phyloP scores from a whole-genome alignment of 2,113 vertebrate genomes.

The Nerophis ophidion region DNA sequence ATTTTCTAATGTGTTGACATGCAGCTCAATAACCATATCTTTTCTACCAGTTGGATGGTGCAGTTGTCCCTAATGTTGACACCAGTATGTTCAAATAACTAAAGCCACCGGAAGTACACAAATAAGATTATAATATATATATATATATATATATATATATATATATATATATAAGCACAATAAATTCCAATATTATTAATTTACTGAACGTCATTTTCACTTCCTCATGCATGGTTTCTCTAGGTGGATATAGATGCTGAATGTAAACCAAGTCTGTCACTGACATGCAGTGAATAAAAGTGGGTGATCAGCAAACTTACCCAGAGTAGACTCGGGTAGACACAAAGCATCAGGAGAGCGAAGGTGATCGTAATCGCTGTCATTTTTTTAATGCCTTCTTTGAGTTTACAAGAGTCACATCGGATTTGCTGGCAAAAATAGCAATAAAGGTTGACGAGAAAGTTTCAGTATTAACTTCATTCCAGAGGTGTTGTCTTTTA shows the following conservation, averaged over 20 bases:
- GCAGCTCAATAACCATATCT: too few relatives aligned
- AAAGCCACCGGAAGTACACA: too few relatives aligned
- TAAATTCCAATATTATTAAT: background rate
- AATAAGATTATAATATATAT: too few relatives aligned
- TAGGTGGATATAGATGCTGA: background rate
- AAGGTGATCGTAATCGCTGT: slow-evolving; percentile 7
- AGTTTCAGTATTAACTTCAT: slow-evolving; percentile 18
- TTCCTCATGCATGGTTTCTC: slow-evolving; percentile 19
- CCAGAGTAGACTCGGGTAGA: slow-evolving; percentile 35
- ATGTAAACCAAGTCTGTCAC: background rate
- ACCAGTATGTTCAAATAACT: too few relatives aligned
- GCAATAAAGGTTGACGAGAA: background rate
- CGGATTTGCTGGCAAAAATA: slow-evolving; percentile 26
- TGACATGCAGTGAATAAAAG: background rate
- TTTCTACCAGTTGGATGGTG: too few relatives aligned
- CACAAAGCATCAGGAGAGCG: slow-evolving; percentile 21
- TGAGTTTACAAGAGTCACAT: too few relatives aligned
- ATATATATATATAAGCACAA: too few relatives aligned
- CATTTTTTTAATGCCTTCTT: background rate
- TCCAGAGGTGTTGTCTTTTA: slow-evolving; percentile 51
- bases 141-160: too few relatives aligned
- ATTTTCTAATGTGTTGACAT: too few relatives aligned
- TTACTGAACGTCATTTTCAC: background rate
- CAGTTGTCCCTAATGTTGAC: too few relatives aligned
- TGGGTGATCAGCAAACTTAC: slow-evolving; percentile 45